Evolutionary conservation across 2,888 invertebrate species (phyloP), one percentile per base, ranked within the genome.

Genomic region (Melanostoma mellinum): DNA sequence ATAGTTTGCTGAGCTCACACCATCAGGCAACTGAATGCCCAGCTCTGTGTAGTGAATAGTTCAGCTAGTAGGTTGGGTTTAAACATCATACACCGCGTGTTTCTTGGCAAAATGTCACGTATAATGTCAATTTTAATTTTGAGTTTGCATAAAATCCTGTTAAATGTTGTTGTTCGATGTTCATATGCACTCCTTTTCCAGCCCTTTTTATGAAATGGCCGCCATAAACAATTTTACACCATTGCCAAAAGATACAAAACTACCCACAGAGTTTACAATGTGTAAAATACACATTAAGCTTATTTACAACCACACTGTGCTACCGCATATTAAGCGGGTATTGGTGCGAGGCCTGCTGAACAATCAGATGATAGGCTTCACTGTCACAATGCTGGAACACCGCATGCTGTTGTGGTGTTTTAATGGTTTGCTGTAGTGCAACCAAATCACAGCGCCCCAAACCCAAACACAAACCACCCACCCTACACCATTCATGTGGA

Each of bases 221-320:
- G 56, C 42, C 46, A 56, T 58, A 58, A 78, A 63, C 78, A 78
- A 67, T 74, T 82, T 63, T 48, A 63, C 50, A 69, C 68, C 61
- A 78, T 76, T 74, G 73, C 58, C 73, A 78, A 82, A 82, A 55
- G 69, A 74, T 73, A 82, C 82, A 78, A 78, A 78, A 74, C 69
- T 73, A 78, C 73, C 78, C 82, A 42, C 73, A 69, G 46, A 75
- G 42, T 71, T 79, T 75, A 84, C 84, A 84, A 84, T 71, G 79
- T 79, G 84, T 79, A 79, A 79, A 79, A 65, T 74, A 79, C 74
- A 79, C 79, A 84, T 79, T 71, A 71, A 75, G 74, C 73, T 75
- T 84, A 84, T 84, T 79, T 79, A 79, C 75, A 58, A 75, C 84
- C 79, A 67, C 78, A 67, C 75, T 84, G 69, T 78, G 79, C n/a